A percentile compares a stretch with the other conserved stretches of the same genome.
phyloP scores from a whole-genome alignment of 1,140 invertebrate genomes.

The Oscheius sp. region DNA sequence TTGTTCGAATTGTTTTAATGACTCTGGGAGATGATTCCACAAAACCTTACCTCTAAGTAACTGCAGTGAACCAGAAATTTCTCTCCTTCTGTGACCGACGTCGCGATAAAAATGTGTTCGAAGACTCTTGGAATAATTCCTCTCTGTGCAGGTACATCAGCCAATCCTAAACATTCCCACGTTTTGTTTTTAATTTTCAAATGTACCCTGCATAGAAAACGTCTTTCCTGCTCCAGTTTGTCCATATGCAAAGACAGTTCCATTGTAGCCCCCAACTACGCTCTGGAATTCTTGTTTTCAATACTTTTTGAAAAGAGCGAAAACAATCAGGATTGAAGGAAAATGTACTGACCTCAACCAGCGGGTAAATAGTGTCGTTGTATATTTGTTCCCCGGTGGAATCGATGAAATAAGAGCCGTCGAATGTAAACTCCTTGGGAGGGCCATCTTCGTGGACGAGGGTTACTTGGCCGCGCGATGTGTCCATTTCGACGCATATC shows the following conservation, averaged over 20 bases:
- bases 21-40: not conserved
- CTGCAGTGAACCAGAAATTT: constrained; percentile 85
- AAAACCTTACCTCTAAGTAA: constrained; percentile 72
- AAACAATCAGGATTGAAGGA: not conserved
- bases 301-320: not conserved
- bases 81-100: constrained; percentile 74
- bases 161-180: constrained; percentile 10
- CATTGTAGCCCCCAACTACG: constrained; percentile 67
- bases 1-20: too few relatives aligned
- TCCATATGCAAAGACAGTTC: constrained; percentile 68
- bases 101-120: constrained; percentile 88
- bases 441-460: constrained; percentile 68
- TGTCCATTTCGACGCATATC: constrained; percentile 74
- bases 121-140: constrained; percentile 82
- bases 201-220: constrained; percentile 70
- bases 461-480: constrained; percentile 65
- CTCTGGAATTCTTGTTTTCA: constrained; percentile 67
- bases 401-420: constrained; percentile 69
- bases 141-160: constrained; percentile 64
- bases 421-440: constrained; percentile 75
- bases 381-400: constrained; percentile 71
- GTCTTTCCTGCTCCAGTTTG: constrained; percentile 68
- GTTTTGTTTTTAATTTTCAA: constrained; percentile 61
- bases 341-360: constrained; percentile 68
- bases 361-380: constrained; percentile 70